A percentile compares a stretch with the other conserved stretches of the same genome.
These are phyloP conservation scores for Axis porcinus DNA, from an alignment of 2,113 vertebrate genomes.

Conservation along the genomic window DNA sequence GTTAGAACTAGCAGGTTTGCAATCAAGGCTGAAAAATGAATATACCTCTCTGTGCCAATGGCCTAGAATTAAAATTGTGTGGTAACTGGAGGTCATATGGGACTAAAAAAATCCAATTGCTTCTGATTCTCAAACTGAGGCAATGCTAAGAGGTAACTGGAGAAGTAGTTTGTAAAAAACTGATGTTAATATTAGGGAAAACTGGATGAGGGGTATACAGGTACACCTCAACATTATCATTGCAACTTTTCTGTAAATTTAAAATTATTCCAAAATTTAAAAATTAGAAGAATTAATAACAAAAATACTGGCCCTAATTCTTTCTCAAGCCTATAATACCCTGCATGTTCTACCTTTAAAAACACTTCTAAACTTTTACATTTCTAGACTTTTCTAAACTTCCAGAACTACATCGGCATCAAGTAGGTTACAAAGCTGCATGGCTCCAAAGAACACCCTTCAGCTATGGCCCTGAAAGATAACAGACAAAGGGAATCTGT, in stretches of 20 bases:
- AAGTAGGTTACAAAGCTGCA: not conserved
- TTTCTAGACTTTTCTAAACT: not conserved
- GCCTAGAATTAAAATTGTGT: not conserved
- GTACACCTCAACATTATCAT: not conserved
- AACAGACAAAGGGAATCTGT: not conserved
- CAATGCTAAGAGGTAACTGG: not conserved
- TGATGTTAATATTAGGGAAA: not conserved
- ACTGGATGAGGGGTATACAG: not conserved
- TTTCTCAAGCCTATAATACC: not conserved
- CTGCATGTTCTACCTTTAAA: not conserved
- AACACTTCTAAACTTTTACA: not conserved
- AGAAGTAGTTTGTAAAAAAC: not conserved
- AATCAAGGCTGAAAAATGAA: not conserved
- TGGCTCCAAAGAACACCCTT: not conserved
- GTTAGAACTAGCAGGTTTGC: not conserved
- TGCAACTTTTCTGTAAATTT: not conserved
- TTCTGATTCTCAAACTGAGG: conserved; percentile 11
- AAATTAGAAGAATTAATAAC: not conserved
- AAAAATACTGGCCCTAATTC: not conserved
- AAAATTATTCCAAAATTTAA: conserved; percentile 10
- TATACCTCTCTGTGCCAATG: not conserved
- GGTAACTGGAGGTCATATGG: not conserved
- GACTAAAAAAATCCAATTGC: not conserved
- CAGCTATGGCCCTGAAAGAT: not conserved
- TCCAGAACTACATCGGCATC: not conserved